Evolutionary conservation across 1,140 invertebrate species (phyloP).

Genomic region (Pseudomyrmex cubaensis): DNA sequence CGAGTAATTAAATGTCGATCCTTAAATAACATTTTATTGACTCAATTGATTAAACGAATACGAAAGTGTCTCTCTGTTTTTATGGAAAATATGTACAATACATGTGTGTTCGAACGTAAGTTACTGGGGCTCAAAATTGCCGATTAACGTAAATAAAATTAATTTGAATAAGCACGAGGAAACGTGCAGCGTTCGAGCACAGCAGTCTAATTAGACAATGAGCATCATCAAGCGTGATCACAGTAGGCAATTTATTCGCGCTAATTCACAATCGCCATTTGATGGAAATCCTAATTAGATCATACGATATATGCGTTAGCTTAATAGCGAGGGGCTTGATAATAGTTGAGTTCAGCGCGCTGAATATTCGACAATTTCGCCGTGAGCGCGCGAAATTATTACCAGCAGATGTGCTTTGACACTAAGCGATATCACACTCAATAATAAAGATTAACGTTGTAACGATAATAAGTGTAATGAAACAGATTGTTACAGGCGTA

Average conservation of each 20-base stretch:
- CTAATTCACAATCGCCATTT: slow-evolving; percentile 64
- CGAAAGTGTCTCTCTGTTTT: not conserved
- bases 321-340: slow-evolving; percentile 26
- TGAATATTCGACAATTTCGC: not conserved
- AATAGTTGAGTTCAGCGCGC: slow-evolving; percentile 27
- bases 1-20: too few relatives aligned
- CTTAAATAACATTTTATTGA: not conserved
- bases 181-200: not conserved
- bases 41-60: not conserved
- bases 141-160: slow-evolving; percentile 37
- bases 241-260: slow-evolving; percentile 37
- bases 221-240: slow-evolving; percentile 46
- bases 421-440: not conserved
- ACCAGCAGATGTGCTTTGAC: not conserved
- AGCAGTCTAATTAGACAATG: slow-evolving; percentile 57
- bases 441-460: slow-evolving; percentile 33
- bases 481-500: not conserved
- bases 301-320: slow-evolving; percentile 44
- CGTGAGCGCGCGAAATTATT: not conserved
- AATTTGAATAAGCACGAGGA: slow-evolving; percentile 28
- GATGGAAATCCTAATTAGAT: slow-evolving; percentile 59
- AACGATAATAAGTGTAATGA: not conserved
- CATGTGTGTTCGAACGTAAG: not conserved
- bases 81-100: too few relatives aligned
- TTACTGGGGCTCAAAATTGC: slow-evolving; percentile 15